A percentile compares a stretch with the other conserved stretches of the same genome.
Evolutionary conservation across 2,113 vertebrate species (phyloP).

Genomic region (Rhagologus leucostigma): DNA sequence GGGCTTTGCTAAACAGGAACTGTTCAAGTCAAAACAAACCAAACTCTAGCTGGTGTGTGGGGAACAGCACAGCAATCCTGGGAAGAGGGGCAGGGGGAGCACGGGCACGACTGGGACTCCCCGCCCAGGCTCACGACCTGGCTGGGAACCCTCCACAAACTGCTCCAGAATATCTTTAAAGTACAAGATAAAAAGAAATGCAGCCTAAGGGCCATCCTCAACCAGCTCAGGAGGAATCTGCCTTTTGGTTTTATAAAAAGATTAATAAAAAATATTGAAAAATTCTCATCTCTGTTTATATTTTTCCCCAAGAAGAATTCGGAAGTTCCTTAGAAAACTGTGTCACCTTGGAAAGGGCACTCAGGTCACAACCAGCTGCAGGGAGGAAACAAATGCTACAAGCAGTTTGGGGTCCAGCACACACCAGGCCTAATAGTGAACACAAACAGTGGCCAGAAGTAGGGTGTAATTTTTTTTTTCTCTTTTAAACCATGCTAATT

Average conservation of each 20-base stretch:
- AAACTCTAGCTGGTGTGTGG: constrained; percentile 65
- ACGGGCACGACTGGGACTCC: neutral
- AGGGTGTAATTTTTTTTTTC: neutral
- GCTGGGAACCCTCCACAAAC: neutral
- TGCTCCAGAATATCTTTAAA: constrained; percentile 9
- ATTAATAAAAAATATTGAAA: constrained; percentile 83
- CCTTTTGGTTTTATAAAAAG: constrained; percentile 77
- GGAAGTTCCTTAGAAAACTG: constrained; percentile 76
- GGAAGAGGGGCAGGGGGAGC: constrained; percentile 8
- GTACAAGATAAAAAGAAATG: constrained; percentile 46
- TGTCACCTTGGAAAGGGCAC: constrained; percentile 66
- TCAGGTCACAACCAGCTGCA: constrained; percentile 59
- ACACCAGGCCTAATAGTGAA: constrained; percentile 44
- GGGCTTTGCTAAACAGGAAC: constrained; percentile 72
- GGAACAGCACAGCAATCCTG: constrained; percentile 54
- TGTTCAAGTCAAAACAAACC: constrained; percentile 73
- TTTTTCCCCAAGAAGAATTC: constrained; percentile 71
- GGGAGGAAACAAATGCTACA: constrained; percentile 54
- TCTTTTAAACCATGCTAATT: constrained; percentile 43
- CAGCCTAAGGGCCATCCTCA: constrained; percentile 30
- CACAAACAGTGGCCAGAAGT: neutral
- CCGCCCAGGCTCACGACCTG: neutral
- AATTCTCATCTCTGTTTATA: constrained; percentile 71
- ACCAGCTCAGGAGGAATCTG: constrained; percentile 57
- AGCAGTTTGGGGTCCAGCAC: constrained; percentile 53